Evolutionary conservation across 2,797 vertebrate genomes (phyloP).

Genomic region (Tangara arthus): DNA sequence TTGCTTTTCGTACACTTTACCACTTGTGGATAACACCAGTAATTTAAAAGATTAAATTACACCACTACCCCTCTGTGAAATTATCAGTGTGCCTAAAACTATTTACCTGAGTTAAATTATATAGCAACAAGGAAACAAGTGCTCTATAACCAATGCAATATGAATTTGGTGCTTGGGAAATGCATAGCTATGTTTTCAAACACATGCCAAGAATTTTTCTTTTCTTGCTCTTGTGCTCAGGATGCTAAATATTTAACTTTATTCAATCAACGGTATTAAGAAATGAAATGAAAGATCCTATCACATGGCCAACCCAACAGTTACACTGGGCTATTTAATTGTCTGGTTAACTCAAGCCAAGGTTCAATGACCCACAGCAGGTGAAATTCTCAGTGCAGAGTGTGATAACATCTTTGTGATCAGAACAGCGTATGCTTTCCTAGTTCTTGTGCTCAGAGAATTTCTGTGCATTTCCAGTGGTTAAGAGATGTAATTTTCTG

Average conservation of each 20-base stretch:
- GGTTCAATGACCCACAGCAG: slow-evolving; percentile 26
- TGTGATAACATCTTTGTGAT: slow-evolving; percentile 15
- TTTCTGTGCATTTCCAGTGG: background rate
- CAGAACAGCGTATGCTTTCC: background rate
- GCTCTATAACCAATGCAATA: background rate
- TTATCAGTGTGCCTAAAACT: background rate
- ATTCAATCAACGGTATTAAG: background rate
- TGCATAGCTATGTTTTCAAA: background rate
- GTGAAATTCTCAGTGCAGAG: background rate
- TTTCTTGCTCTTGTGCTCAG: background rate
- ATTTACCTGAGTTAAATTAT: background rate
- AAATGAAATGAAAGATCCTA: slow-evolving; percentile 22
- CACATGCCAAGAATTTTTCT: background rate
- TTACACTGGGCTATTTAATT: background rate
- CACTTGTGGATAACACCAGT: background rate
- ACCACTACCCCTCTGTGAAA: background rate
- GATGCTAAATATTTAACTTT: slow-evolving; percentile 13
- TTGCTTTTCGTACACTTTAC: background rate
- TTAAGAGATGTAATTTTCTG: background rate
- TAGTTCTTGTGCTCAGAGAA: background rate
- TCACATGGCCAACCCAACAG: background rate
- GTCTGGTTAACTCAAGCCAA: background rate
- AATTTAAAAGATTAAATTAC: background rate
- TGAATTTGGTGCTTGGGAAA: background rate
- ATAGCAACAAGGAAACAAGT: background rate